A percentile compares a stretch with the other conserved stretches of the same genome.
Conservation (phyloP, 1,140 invertebrate genomes). For the Tachypleus tridentatus region DNA sequence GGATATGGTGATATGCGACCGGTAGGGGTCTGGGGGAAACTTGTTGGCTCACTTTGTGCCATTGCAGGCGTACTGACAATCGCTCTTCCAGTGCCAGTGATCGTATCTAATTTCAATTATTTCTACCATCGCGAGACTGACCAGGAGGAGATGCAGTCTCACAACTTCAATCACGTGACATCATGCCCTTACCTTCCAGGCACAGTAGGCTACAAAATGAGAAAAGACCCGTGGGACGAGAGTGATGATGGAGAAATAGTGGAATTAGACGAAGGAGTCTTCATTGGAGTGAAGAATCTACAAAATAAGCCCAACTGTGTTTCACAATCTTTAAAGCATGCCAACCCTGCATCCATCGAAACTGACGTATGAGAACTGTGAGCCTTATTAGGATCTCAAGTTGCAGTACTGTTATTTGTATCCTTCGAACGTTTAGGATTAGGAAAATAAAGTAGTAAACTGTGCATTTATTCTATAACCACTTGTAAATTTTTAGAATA, state of each 20-base stretch:
- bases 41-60: conserved; percentile 95
- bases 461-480: no score
- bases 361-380: conserved; percentile 76
- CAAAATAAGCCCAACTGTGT: conserved; percentile 50
- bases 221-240: conserved; percentile 75
- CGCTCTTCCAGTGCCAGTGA: conserved; percentile 95
- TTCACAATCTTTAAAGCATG: conserved; percentile 68
- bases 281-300: conserved; percentile 28
- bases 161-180: conserved; percentile 94
- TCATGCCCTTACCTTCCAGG: conserved; percentile 91
- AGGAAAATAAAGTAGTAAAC: no score
- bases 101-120: conserved; percentile 96
- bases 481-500: no score
- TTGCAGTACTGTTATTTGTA: no score
- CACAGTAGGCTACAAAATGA: conserved; percentile 54
- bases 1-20: conserved; percentile 98
- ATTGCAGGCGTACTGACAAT: conserved; percentile 98
- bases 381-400: no score
- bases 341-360: conserved; percentile 79
- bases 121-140: conserved; percentile 99
- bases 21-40: conserved; percentile 97
- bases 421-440: no score
- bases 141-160: conserved; percentile 94
- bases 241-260: conserved; percentile 81
- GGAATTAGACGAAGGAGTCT: conserved; percentile 81